Conservation (phyloP, 1,140 invertebrate genomes). For the Philotrypesis tridentata region DNA sequence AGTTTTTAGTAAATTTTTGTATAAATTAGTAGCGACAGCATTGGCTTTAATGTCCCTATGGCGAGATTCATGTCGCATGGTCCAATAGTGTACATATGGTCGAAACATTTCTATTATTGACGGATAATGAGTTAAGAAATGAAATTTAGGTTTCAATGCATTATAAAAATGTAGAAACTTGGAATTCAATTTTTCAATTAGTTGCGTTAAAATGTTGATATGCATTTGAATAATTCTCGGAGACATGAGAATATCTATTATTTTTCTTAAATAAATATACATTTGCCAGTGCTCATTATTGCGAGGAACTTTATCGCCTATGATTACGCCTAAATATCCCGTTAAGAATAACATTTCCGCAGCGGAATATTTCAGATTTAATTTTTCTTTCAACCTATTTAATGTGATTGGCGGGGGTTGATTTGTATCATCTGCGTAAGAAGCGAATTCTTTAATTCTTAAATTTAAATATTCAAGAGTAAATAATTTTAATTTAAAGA, state of each 20-base stretch:
- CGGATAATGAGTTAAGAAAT: conserved; percentile 48
- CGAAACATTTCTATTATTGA: conserved; percentile 15
- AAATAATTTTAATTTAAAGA: conserved; percentile 16
- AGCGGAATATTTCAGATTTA: conserved; percentile 46
- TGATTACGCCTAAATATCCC: conserved; percentile 47
- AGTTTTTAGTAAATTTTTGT: conserved; percentile 44
- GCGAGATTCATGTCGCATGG: conserved; percentile 49
- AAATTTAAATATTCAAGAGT: conserved; percentile 24
- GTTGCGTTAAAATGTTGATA: background rate
- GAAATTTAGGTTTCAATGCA: conserved; percentile 49
- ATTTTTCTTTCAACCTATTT: conserved; percentile 34
- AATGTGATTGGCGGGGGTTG: conserved; percentile 27
- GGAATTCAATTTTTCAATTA: background rate
- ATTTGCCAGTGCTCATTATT: conserved; percentile 46
- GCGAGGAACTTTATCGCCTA: conserved; percentile 44
- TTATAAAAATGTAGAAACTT: conserved; percentile 12
- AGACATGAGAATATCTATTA: conserved; percentile 40
- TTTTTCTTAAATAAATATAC: conserved; percentile 41
- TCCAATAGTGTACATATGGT: conserved; percentile 45
- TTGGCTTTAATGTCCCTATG: conserved; percentile 50
- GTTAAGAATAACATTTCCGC: conserved; percentile 44
- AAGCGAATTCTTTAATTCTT: conserved; percentile 24
- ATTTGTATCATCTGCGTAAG: conserved; percentile 27
- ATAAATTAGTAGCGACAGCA: conserved; percentile 37
- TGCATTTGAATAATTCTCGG: conserved; percentile 21